Conservation (phyloP, 2,888 invertebrate genomes). For the Lymantria monacha region DNA sequence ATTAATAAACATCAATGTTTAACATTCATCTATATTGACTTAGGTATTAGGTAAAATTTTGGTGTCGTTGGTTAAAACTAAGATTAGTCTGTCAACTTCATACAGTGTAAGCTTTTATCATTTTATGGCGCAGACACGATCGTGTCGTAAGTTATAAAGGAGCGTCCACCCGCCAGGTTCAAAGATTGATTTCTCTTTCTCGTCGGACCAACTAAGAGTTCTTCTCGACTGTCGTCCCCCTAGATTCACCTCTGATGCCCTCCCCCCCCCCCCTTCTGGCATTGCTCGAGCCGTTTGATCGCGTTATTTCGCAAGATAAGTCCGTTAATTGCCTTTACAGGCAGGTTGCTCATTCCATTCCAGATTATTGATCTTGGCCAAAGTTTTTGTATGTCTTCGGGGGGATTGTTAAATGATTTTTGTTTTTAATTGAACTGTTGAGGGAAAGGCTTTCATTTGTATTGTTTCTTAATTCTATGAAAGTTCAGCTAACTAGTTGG, state of each 20-base stretch:
- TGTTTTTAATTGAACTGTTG: slow-evolving; percentile 57
- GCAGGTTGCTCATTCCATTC: slow-evolving; percentile 68
- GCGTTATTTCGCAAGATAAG: slow-evolving; percentile 70
- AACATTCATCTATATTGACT: no score
- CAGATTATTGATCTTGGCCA: slow-evolving; percentile 63
- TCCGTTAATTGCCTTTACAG: slow-evolving; percentile 72
- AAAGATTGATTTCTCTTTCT: slow-evolving; percentile 76
- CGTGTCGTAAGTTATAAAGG: slow-evolving; percentile 28
- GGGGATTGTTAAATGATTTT: slow-evolving; percentile 61
- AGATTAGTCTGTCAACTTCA: no score
- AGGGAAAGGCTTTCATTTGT: slow-evolving; percentile 26
- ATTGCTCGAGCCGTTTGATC: slow-evolving; percentile 53
- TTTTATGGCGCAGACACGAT: no score
- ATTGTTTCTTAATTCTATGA: slow-evolving; percentile 13
- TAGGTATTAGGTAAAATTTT: no score
- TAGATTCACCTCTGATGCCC: slow-evolving; percentile 15
- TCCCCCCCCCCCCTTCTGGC: slow-evolving; percentile 11
- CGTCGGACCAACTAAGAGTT: slow-evolving; percentile 54
- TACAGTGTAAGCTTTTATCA: no score
- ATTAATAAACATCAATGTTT: no score
- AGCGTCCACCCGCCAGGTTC: slow-evolving; percentile 48
- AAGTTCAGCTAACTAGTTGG: slow-evolving; percentile 1
- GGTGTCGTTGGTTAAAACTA: no score
- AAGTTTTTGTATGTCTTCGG: slow-evolving; percentile 74
- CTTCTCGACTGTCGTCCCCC: slow-evolving; percentile 28